A percentile compares a stretch with the other conserved stretches of the same genome.
These are phyloP conservation scores for Zalophus californianus DNA, from an alignment of 2,797 vertebrate species.

Conservation along the genomic window DNA sequence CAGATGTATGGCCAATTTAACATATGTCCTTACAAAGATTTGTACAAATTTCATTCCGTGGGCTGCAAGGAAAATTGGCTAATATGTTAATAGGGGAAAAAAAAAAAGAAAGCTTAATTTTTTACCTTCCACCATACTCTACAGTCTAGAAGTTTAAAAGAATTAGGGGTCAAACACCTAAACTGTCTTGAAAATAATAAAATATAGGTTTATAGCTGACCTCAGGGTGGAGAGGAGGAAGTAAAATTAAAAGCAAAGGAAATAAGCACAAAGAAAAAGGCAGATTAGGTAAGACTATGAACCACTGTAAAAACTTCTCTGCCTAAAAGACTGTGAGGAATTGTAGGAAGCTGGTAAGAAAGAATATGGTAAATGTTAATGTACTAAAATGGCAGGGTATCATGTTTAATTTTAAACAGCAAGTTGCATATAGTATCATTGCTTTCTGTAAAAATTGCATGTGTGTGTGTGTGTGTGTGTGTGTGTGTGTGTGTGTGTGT, in stretches of 20 bases:
- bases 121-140: neutral
- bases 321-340: neutral
- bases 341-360: neutral
- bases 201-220: neutral
- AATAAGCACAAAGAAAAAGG: neutral
- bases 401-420: neutral
- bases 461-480: too few relatives aligned
- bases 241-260: slow-evolving; percentile 17
- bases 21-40: neutral
- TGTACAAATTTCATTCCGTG: neutral
- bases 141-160: neutral
- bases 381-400: neutral
- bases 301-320: neutral
- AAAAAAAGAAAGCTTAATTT: neutral
- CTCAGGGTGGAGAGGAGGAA: neutral
- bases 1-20: neutral
- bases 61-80: neutral
- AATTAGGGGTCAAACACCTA: neutral
- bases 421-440: neutral
- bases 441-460: neutral
- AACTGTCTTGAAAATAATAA: neutral
- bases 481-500: neutral
- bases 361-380: neutral
- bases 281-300: neutral
- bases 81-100: neutral